Percentiles rank a stretch among this genome's conserved stretches.
Evolutionary conservation across 2,113 vertebrate genomes (phyloP).

Genomic region (Phoxinus phoxinus): DNA sequence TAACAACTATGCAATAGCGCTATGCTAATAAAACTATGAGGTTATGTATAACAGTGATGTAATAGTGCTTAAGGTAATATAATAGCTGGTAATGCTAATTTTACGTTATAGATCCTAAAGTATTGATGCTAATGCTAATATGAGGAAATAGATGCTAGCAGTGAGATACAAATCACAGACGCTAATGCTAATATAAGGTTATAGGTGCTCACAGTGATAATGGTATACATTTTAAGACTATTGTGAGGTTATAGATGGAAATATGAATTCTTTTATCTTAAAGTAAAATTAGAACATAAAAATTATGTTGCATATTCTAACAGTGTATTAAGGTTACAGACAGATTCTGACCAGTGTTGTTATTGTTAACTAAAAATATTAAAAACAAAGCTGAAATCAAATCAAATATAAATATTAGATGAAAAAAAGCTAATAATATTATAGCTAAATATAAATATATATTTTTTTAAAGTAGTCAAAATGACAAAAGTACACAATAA

Average conservation of each 20-base stretch:
- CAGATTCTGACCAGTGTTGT: not conserved
- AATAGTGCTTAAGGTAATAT: not conserved
- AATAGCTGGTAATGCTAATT: not conserved
- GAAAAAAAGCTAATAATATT: no score
- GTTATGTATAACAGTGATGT: not conserved
- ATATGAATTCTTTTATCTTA: not conserved
- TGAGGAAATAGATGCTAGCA: not conserved
- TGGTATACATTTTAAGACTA: not conserved
- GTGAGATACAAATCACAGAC: no score
- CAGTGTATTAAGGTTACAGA: no score
- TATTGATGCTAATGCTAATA: not conserved
- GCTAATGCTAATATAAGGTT: not conserved
- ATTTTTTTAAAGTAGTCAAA: no score
- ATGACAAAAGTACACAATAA: no score
- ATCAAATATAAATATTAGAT: no score
- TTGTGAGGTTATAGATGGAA: not conserved
- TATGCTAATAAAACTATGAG: not conserved
- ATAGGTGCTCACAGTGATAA: not conserved
- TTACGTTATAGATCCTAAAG: not conserved
- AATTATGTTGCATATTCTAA: not conserved
- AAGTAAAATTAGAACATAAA: not conserved
- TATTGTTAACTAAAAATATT: not conserved
- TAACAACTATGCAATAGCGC: not conserved
- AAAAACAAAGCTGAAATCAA: no score
- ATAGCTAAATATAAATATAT: no score